Conservation (phyloP, 2,888 invertebrate genomes). For the Chromoteleia sp. region DNA sequence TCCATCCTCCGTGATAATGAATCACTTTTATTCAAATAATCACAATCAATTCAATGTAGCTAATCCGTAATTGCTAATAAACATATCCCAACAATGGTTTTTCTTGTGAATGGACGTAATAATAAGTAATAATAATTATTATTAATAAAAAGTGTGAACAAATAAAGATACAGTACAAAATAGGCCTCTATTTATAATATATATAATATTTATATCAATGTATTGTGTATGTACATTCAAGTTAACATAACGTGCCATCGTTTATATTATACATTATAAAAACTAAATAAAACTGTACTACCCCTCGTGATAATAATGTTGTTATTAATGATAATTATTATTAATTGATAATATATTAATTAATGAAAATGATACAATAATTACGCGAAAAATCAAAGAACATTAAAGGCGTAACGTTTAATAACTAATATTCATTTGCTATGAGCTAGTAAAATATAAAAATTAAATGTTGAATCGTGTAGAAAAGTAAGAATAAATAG, state of each 20-base stretch:
- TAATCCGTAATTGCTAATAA: constrained; percentile 80
- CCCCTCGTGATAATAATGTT: constrained; percentile 70
- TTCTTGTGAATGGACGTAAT: constrained; percentile 71
- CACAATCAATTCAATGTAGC: constrained; percentile 74
- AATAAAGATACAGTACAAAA: constrained; percentile 80
- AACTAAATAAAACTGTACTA: constrained; percentile 77
- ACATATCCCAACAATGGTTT: constrained; percentile 80
- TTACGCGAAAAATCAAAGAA: constrained; percentile 31
- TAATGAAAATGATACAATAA: constrained; percentile 59
- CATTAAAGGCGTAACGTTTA: constrained; percentile 37
- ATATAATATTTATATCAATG: constrained; percentile 77
- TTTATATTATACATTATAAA: constrained; percentile 79
- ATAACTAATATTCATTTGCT: constrained; percentile 49
- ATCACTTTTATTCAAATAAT: constrained; percentile 63
- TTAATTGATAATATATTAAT: constrained; percentile 67
- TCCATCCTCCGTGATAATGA: constrained; percentile 54
- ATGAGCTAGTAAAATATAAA: constrained; percentile 50
- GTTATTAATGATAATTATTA: constrained; percentile 55
- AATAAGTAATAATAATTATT: constrained; percentile 64
- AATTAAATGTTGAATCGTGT: constrained; percentile 19
- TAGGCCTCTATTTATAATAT: constrained; percentile 80
- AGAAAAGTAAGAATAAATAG: constrained; percentile 54
- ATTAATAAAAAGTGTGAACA: constrained; percentile 75
- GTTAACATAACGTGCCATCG: constrained; percentile 82
- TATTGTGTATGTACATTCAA: constrained; percentile 81